Evolutionary conservation across 2,113 vertebrate genomes (phyloP).

Genomic region (Halcyon senegalensis): DNA sequence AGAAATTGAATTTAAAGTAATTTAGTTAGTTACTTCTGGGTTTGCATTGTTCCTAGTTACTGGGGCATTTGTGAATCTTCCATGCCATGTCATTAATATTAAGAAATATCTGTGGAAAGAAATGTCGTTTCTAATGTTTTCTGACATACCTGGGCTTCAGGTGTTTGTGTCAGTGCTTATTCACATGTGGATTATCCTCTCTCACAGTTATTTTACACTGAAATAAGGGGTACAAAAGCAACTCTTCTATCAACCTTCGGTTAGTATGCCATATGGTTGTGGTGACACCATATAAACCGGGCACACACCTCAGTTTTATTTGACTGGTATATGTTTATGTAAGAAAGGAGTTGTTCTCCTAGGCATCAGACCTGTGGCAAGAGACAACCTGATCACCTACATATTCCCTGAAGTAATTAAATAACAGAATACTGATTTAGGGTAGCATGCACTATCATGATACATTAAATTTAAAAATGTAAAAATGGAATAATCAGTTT

Average conservation of each 20-base stretch:
- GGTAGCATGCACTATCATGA: background rate
- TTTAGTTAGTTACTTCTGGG: background rate
- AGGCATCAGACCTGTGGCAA: background rate
- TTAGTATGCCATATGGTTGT: background rate
- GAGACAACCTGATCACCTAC: background rate
- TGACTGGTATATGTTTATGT: background rate
- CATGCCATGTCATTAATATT: background rate
- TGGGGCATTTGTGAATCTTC: background rate
- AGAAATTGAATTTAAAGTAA: background rate
- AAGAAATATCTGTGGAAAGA: background rate
- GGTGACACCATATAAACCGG: background rate
- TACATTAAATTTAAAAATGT: background rate
- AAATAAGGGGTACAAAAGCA: background rate
- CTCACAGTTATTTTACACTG: background rate
- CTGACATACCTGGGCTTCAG: background rate
- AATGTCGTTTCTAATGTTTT: background rate
- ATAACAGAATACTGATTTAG: background rate
- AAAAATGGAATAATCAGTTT: background rate
- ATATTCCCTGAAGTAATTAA: background rate
- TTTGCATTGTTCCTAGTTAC: background rate
- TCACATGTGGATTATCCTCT: background rate
- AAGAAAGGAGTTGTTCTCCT: background rate
- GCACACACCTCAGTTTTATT: background rate
- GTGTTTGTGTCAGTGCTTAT: background rate
- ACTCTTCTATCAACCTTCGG: background rate